These are phyloP conservation scores for Pharmacophagus antenor DNA, from an alignment of 2,888 invertebrate species.

Conservation along the genomic window DNA sequence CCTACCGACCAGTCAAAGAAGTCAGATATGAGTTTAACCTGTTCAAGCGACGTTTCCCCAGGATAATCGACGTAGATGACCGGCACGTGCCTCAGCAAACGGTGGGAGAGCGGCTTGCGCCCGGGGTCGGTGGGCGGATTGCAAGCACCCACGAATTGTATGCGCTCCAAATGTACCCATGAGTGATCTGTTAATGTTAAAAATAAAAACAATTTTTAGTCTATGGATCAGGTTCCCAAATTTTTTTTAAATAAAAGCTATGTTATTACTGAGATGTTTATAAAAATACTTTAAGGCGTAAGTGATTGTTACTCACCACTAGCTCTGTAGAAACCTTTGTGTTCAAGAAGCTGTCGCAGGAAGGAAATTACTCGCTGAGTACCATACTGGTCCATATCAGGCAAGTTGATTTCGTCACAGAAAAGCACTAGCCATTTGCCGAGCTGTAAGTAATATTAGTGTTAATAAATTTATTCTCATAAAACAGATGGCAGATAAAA, in stretches of 20 bases:
- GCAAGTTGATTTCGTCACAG: slow-evolving; percentile 99
- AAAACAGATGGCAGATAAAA: no score
- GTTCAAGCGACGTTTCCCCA: slow-evolving; percentile 97
- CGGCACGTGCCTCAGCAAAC: slow-evolving; percentile 95
- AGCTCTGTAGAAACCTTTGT: slow-evolving; percentile 94
- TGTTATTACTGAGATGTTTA: no score
- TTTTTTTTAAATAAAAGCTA: no score
- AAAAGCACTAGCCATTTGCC: slow-evolving; percentile 99
- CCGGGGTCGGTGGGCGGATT: slow-evolving; percentile 99
- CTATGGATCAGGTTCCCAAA: no score
- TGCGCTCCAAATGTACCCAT: slow-evolving; percentile 98
- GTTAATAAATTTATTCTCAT: not conserved
- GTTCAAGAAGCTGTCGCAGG: slow-evolving; percentile 97
- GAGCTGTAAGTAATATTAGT: slow-evolving; percentile 74
- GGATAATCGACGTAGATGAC: slow-evolving; percentile 99
- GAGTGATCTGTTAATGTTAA: slow-evolving; percentile 90
- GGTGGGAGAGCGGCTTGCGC: slow-evolving; percentile 95
- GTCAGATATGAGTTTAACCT: slow-evolving; percentile 66
- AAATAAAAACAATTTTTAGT: not conserved
- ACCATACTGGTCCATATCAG: slow-evolving; percentile 99
- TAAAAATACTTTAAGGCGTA: not conserved
- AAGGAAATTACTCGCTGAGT: slow-evolving; percentile 99
- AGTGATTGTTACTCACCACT: slow-evolving; percentile 63
- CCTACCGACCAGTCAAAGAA: no score
- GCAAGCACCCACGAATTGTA: slow-evolving; percentile 99